A percentile compares a stretch with the other conserved stretches of the same genome.
Conservation (phyloP, 2,888 invertebrate species). For the Ectemnius lituratus region DNA sequence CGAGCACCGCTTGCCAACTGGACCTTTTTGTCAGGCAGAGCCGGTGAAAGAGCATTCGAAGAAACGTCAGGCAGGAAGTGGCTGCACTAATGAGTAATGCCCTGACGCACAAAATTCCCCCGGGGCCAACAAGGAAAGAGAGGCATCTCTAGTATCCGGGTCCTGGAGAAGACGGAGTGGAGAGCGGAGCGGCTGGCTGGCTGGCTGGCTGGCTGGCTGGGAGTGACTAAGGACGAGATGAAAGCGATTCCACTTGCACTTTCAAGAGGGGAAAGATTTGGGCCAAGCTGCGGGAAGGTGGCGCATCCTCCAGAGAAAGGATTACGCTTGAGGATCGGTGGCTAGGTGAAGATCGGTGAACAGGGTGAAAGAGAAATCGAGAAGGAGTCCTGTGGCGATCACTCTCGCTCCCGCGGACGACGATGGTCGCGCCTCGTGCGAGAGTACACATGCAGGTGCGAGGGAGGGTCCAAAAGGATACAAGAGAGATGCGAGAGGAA, state of each 20-base stretch:
- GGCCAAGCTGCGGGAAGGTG: constrained; percentile 59
- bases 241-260: constrained; percentile 62
- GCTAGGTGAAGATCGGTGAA: constrained; percentile 56
- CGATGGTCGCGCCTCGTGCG: constrained; percentile 14
- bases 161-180: not conserved
- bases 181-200: no score
- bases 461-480: constrained; percentile 45
- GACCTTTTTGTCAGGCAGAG: constrained; percentile 24
- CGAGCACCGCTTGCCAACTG: constrained; percentile 32
- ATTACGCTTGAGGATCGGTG: constrained; percentile 16
- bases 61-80: constrained; percentile 24
- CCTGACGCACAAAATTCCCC: constrained; percentile 10
- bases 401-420: constrained; percentile 30
- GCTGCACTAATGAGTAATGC: constrained; percentile 24
- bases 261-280: constrained; percentile 55
- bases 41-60: constrained; percentile 37
- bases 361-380: constrained; percentile 44
- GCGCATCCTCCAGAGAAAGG: constrained; percentile 44
- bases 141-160: no score
- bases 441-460: constrained; percentile 28
- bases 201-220: no score
- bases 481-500: constrained; percentile 40
- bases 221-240: constrained; percentile 24
- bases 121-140: not conserved
- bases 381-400: constrained; percentile 26